Evolutionary conservation across 1,140 invertebrate genomes (phyloP), one percentile per base, ranked within the genome.

Genomic region (Bombus turneri): DNA sequence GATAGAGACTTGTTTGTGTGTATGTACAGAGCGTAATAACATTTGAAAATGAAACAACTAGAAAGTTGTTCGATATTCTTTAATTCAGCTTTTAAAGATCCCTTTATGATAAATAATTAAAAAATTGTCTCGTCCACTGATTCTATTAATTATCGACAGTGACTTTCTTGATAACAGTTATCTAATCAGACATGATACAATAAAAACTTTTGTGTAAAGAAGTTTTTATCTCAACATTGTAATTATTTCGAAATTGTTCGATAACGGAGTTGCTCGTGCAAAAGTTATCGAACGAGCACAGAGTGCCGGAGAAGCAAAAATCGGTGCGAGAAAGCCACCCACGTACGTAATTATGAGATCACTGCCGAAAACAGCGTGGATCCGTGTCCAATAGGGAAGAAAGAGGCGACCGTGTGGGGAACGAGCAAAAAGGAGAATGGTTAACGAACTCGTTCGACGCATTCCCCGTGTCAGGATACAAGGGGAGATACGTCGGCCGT

Each of bases 321-420:
- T 73, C 28, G n/a, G 1, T 6, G 18, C 25, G 69, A 73, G 69
- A 59, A 15, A 73, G 47, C 37, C 80, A 83, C 68, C 79, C 75
- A 87, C 76, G 71, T 64, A 76, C 68, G 72, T 82, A 82, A 82
- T 87, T 77, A 69, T 57, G 43, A 80, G 71, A 88, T 88, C 86
- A 84, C 81, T 76, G 79, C 81, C 64, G 81, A 87, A 73, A 87
- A 74, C 53, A 84, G 86, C 64, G 76, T n/a, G 75, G n/a, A 68
- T 74, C 80, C 69, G 62, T 78, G 81, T 76, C 71, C 76, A 80
- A 83, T 77, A 73, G 75, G 66, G 73, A 69, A 89, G 78, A 75
- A 75, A 75, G 69, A 57, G 69, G n/a, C 25, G 64, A 41, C 34
- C 5, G 25, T 3, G 72, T 4, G 53, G 13, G 31, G 57, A 28